A percentile compares a stretch with the other conserved stretches of the same genome.
Conservation (phyloP, 2,888 invertebrate genomes). For the Trissolcus brochymenae region DNA sequence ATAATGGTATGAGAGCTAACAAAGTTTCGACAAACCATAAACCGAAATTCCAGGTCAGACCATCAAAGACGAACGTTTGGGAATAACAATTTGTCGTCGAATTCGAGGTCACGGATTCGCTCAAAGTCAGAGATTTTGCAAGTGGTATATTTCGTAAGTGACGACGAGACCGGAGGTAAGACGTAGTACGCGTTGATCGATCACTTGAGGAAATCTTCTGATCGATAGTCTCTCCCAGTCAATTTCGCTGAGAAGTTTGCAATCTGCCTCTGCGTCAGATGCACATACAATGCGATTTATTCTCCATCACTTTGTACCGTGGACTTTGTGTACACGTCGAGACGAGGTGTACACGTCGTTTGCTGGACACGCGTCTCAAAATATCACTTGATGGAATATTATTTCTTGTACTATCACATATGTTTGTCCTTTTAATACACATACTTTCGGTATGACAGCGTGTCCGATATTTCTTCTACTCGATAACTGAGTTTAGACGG, state of each 20-base stretch:
- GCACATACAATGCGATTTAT: slow-evolving; percentile 68
- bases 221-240: slow-evolving; percentile 62
- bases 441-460: background rate
- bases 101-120: slow-evolving; percentile 29
- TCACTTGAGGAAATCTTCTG: slow-evolving; percentile 33
- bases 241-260: slow-evolving; percentile 64
- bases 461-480: too few relatives aligned
- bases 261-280: slow-evolving; percentile 62
- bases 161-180: slow-evolving; percentile 26
- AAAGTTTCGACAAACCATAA: too few relatives aligned
- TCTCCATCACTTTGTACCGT: slow-evolving; percentile 48
- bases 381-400: slow-evolving; percentile 7
- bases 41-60: too few relatives aligned
- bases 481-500: too few relatives aligned
- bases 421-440: background rate
- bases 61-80: slow-evolving; percentile 15
- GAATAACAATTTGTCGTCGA: slow-evolving; percentile 23
- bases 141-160: slow-evolving; percentile 31
- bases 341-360: slow-evolving; percentile 17
- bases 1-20: too few relatives aligned
- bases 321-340: slow-evolving; percentile 6
- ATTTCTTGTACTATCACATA: background rate
- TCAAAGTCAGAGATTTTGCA: slow-evolving; percentile 28
- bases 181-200: slow-evolving; percentile 21
- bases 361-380: slow-evolving; percentile 17